Percentiles rank a stretch among this genome's conserved stretches.
phyloP scores from a whole-genome alignment of 1,140 invertebrate species.

The Drosophila littoralis region DNA sequence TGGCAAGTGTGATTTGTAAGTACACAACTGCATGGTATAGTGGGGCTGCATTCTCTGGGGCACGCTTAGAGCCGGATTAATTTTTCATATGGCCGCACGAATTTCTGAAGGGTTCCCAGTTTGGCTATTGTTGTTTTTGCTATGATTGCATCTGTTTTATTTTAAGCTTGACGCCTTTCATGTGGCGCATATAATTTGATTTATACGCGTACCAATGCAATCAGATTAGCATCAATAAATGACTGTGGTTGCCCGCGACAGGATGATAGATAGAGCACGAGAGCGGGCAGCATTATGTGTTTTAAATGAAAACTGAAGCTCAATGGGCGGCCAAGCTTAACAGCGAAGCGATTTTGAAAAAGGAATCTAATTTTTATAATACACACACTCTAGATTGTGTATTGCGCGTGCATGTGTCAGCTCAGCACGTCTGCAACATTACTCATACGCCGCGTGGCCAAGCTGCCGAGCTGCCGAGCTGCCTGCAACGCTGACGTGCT shows the following conservation, averaged over 20 bases:
- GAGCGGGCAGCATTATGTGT: not conserved
- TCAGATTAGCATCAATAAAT: conserved; percentile 37
- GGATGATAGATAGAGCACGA: not conserved
- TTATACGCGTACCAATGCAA: conserved; percentile 34
- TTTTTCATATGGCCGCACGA: conserved; percentile 69
- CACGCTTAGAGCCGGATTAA: conserved; percentile 68
- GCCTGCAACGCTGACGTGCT: conserved; percentile 64
- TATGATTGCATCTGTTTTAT: conserved; percentile 40
- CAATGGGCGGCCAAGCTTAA: not conserved
- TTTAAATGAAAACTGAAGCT: not conserved
- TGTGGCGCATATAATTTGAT: conserved; percentile 23
- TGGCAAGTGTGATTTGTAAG: conserved; percentile 19
- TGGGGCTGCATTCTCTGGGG: conserved; percentile 45
- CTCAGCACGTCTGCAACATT: conserved; percentile 61
- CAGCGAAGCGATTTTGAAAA: not conserved
- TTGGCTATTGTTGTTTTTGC: conserved; percentile 25
- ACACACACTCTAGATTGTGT: not conserved
- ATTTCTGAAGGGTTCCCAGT: conserved; percentile 52
- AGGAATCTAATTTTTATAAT: conserved; percentile 1
- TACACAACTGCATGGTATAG: conserved; percentile 4
- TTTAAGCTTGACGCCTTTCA: conserved; percentile 40
- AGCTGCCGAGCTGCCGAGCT: not conserved
- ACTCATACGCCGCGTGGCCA: conserved; percentile 71
- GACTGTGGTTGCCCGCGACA: not conserved
- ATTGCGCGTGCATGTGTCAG: conserved; percentile 37